These are phyloP conservation scores for Microchirus variegatus DNA, from an alignment of 2,797 vertebrate species.

Conservation along the genomic window DNA sequence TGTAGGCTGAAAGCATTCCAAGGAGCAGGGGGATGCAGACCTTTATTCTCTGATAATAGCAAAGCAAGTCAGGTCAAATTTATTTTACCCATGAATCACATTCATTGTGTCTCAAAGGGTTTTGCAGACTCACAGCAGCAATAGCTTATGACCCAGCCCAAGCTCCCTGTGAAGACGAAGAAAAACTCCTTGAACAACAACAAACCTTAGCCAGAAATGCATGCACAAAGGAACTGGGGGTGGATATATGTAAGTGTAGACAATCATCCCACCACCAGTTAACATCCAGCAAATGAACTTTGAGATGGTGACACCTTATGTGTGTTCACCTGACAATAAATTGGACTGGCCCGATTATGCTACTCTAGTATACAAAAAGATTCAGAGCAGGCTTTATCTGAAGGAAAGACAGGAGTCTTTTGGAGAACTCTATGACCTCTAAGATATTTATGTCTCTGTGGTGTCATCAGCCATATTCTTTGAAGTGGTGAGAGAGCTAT, in stretches of 20 bases:
- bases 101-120: constrained; percentile 24
- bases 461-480: no score
- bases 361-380: no score
- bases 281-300: not conserved
- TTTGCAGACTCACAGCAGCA: constrained; percentile 7
- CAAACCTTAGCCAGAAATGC: not conserved
- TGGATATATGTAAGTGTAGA: not conserved
- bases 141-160: not conserved
- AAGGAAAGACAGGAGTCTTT: no score
- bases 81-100: constrained; percentile 49
- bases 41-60: constrained; percentile 41
- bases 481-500: no score
- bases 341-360: no score
- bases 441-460: no score
- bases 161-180: constrained; percentile 3
- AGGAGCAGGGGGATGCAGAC: constrained; percentile 13
- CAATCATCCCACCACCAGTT: not conserved
- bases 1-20: constrained; percentile 20
- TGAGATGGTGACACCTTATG: not conserved
- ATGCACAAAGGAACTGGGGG: not conserved
- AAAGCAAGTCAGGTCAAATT: constrained; percentile 46
- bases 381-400: no score
- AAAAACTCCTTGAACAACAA: constrained; percentile 1
- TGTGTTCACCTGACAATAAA: not conserved
- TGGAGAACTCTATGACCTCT: no score